Base-by-base conservation (phyloP, 2,888 invertebrate species). In the Nebria brevicollis region DNA sequence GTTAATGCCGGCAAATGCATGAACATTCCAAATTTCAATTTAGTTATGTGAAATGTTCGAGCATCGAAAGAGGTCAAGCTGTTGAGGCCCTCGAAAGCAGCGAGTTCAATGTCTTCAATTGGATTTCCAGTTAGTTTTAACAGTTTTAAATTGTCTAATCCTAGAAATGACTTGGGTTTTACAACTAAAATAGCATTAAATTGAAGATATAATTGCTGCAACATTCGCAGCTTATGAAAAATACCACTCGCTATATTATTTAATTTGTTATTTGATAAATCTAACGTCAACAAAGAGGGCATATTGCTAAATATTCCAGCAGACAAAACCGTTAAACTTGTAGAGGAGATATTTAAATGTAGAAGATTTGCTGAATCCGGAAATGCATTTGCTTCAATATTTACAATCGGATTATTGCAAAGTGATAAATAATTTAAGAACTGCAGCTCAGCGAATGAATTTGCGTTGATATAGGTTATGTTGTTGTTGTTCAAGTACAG, bases 71-170 rank as follows among this genome's bases (percentile, higher is more conserved):
- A 4, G 13, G 20, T 6, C 11, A 77, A 42, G 42, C 42, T 66
- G 20, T 10, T 68, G 11, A 77, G 41, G 15, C 34, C 66, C 4
- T 43, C 66, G 25, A 77, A 77, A 13, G 77, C 77, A 42, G 41
- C 20, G 8, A 68, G 68, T 77, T 77, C 68, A 8, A 66, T 66
- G 10, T 11, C 4, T 6, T 15, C 20, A 10, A 77, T 77, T n/a
- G 77, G 68, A 70, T 77, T 77, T 13, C 68, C 68, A 42, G 34
- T 68, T 70, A 77, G 20, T 13, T 68, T 13, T 11, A 77, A 54
- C 4, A n/a, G 41, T 42, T 54, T 4, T 54, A 54, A 54, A n/a
- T 11, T 54, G 13, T 7, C 20, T 68, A 15, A 68, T 25, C 68
- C 68, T 13, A 68, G 15, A 20, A 68, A 25, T 20, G 20, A 20